Evolutionary conservation across 2,888 invertebrate genomes (phyloP).

Genomic region (Syritta pipiens): DNA sequence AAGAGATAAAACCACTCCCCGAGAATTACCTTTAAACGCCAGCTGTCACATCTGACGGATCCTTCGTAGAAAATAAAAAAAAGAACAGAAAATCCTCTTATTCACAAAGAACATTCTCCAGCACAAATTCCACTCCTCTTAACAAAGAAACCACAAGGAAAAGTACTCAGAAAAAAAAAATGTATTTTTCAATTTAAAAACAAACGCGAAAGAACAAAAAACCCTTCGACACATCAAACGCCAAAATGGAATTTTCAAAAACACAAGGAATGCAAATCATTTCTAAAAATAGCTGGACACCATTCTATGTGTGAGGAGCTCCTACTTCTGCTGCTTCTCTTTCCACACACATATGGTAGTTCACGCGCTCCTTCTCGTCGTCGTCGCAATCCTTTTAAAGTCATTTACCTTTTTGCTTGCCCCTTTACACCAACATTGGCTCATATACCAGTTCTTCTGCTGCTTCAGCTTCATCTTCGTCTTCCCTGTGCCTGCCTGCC

Average conservation of each 20-base stretch:
- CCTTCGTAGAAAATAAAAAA: no score
- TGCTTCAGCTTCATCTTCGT: constrained; percentile 1
- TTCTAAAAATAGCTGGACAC: constrained; percentile 57
- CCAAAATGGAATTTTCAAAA: constrained; percentile 33
- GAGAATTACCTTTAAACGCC: no score
- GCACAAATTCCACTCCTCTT: no score
- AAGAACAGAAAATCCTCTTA: no score
- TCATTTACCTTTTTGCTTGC: constrained; percentile 57
- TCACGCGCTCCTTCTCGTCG: no score
- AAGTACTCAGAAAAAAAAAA: no score
- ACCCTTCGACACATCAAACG: constrained; percentile 34
- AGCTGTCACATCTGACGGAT: no score
- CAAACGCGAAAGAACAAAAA: constrained; percentile 18
- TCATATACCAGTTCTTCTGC: constrained; percentile 19
- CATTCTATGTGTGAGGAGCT: constrained; percentile 7
- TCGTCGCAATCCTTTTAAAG: constrained; percentile 58
- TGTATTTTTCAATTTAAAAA: constrained; percentile 10
- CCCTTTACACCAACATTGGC: constrained; percentile 11
- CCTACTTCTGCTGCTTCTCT: background rate
- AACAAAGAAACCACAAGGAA: no score
- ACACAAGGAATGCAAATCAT: constrained; percentile 53
- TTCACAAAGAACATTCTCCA: no score
- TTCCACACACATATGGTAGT: constrained; percentile 25
- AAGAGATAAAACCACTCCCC: no score
- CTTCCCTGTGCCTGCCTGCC: no score